Base-by-base conservation (phyloP, 2,113 vertebrate genomes). In the Chascanopsetta lugubris region DNA sequence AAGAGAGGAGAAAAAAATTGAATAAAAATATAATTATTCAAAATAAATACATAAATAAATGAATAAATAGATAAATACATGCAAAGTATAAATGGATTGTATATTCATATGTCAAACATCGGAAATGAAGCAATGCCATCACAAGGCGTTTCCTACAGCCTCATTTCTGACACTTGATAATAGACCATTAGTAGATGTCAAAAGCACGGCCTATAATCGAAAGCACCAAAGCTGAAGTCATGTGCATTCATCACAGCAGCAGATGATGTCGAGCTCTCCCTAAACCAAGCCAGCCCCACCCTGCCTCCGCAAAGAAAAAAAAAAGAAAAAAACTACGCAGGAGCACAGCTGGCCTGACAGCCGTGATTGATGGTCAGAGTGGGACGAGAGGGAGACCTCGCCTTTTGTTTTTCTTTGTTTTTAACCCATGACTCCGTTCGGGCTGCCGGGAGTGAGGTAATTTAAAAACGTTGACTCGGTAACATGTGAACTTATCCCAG, bases 391-490 rank as follows among this genome's bases (percentile, higher is more conserved):
- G 68, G 72, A 77, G 69, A 54, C 62, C 50, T 83, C 81, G 60
- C 60, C 64, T 80, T 86, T 30, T 84, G 48, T 83, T 84, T 83
- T 75, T 85, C 77, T 74, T 72, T 24, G 21, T n/a, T n/a, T n/a
- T n/a, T n/a, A n/a, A n/a, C n/a, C 64, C 1, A 5, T 29, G 56
- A 57, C 72, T 88, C 46, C 54, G 84, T 82, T 64, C 27, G 18
- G 22, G 75, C 36, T 21, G 18, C 48, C 61, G 1, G 2, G 48
- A 63, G 60, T 18, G 11, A 67, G 64, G 67, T 61, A 64, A 88
- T 89, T 87, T 81, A 75, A 85, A 88, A 87, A 71, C 66, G 75
- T 85, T 69, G 72, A 86, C 85, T 84, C 46, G 11, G 77, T 85
- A 85, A 83, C 83, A 85, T 63, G 74, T 74, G 84, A 87, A 85